Percentiles rank a stretch among this genome's conserved stretches.
phyloP scores from a whole-genome alignment of 2,888 invertebrate genomes.

The Nineta flava region DNA sequence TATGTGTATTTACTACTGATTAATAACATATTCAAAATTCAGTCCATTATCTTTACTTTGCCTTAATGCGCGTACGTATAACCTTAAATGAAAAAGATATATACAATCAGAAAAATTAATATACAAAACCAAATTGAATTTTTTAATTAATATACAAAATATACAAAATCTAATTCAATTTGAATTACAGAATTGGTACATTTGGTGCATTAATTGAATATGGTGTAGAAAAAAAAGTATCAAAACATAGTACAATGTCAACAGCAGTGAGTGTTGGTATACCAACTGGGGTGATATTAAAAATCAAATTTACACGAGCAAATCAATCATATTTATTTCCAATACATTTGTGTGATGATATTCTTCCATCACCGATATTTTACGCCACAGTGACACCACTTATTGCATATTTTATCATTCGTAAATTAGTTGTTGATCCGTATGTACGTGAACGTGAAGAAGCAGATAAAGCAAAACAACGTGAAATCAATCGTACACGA shows the following conservation, averaged over 20 bases:
- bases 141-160: background rate
- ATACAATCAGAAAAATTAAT: background rate
- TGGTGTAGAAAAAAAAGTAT: slow-evolving; percentile 83
- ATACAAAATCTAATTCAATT: background rate
- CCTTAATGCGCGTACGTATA: no score
- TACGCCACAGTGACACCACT: slow-evolving; percentile 86
- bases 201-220: slow-evolving; percentile 80
- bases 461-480: slow-evolving; percentile 65
- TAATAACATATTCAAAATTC: no score
- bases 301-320: slow-evolving; percentile 71
- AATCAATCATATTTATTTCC: slow-evolving; percentile 80
- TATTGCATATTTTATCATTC: slow-evolving; percentile 63
- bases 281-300: slow-evolving; percentile 76
- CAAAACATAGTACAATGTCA: slow-evolving; percentile 73
- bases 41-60: no score
- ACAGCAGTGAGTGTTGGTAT: slow-evolving; percentile 74
- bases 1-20: no score
- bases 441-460: slow-evolving; percentile 61
- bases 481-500: slow-evolving; percentile 44
- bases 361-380: slow-evolving; percentile 78
- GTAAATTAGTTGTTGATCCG: slow-evolving; percentile 73
- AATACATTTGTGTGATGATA: slow-evolving; percentile 78
- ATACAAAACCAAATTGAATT: no score
- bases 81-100: background rate
- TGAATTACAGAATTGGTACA: slow-evolving; percentile 53